Conservation (phyloP, 2,888 invertebrate species). For the Cotesia congregata region DNA sequence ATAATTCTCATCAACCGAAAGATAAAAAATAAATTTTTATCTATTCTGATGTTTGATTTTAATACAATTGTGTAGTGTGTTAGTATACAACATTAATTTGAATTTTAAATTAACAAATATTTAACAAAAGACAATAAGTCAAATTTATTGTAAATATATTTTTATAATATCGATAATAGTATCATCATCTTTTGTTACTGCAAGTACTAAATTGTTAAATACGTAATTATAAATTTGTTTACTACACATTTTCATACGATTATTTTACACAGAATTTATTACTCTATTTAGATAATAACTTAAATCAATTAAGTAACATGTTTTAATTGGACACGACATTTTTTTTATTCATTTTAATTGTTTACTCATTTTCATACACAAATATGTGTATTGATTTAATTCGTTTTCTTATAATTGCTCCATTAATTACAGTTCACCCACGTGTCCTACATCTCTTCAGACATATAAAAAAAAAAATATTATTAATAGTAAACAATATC, state of each 20-base stretch:
- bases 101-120: not conserved
- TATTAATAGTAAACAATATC: conserved; percentile 18
- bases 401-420: conserved; percentile 11
- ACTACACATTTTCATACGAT: conserved; percentile 64
- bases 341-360: conserved; percentile 33
- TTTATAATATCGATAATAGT: conserved; percentile 54
- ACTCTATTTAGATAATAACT: conserved; percentile 63
- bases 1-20: conserved; percentile 35
- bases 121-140: conserved; percentile 56
- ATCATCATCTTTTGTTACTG: conserved; percentile 51
- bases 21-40: conserved; percentile 35
- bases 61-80: not conserved
- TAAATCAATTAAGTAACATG: conserved; percentile 64
- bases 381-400: conserved; percentile 26
- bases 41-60: not conserved
- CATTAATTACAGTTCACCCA: conserved; percentile 17
- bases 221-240: conserved; percentile 65
- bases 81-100: not conserved
- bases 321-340: conserved; percentile 60
- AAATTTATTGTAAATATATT: conserved; percentile 57
- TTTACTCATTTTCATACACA: conserved; percentile 38
- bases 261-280: conserved; percentile 68
- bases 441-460: not conserved
- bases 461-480: conserved; percentile 32
- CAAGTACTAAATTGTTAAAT: conserved; percentile 59